These are phyloP conservation scores for Lucilia sericata DNA, from an alignment of 1,140 invertebrate species.

Conservation along the genomic window DNA sequence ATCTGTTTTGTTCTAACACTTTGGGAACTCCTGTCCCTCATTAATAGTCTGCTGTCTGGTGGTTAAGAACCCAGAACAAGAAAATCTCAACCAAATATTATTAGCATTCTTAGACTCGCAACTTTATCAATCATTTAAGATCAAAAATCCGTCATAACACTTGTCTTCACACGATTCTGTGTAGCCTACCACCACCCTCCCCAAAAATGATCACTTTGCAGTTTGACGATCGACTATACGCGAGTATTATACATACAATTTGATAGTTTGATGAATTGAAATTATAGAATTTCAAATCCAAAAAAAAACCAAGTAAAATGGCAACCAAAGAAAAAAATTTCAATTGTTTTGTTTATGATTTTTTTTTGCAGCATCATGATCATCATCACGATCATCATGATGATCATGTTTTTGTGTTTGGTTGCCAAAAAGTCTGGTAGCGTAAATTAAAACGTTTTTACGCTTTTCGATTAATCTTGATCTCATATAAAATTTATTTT, in stretches of 20 bases:
- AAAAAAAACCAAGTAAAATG: not conserved
- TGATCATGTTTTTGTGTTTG: not conserved
- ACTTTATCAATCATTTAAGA: no score
- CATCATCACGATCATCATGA: not conserved
- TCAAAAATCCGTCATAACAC: no score
- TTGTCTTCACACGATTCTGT: no score
- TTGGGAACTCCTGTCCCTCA: no score
- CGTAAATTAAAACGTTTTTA: constrained; percentile 33
- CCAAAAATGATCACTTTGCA: no score
- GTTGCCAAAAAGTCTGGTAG: constrained; percentile 40
- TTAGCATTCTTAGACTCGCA: no score
- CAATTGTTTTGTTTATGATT: not conserved
- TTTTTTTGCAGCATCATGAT: not conserved
- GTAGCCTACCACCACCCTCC: no score
- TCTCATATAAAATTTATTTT: not conserved
- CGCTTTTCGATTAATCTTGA: constrained; percentile 15
- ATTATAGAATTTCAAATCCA: not conserved
- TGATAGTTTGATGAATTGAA: constrained; percentile 2
- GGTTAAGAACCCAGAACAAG: no score
- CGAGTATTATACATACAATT: no score
- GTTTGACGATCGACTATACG: not conserved
- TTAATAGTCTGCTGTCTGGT: no score
- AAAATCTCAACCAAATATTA: no score
- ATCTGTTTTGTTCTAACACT: no score
- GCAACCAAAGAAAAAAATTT: not conserved